Percentiles rank a stretch among this genome's conserved stretches.
Evolutionary conservation across 2,888 invertebrate genomes (phyloP).

Genomic region (Platypus cylindrus): DNA sequence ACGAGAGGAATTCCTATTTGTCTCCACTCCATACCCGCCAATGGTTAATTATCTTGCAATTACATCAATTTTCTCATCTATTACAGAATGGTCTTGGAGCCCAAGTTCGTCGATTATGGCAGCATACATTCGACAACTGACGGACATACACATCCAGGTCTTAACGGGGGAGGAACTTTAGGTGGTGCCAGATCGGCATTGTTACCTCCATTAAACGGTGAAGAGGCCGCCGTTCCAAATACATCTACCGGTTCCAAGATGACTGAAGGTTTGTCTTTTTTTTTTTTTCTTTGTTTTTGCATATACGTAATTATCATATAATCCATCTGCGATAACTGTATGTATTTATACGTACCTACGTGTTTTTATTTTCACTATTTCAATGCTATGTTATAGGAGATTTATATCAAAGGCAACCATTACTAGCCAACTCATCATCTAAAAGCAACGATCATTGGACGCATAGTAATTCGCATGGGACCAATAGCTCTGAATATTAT

Average conservation of each 20-base stretch:
- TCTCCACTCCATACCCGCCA: not conserved
- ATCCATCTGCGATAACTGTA: no score
- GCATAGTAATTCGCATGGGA: constrained; percentile 20
- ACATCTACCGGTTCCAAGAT: constrained; percentile 30
- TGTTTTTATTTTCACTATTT: constrained; percentile 18
- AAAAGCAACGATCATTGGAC: constrained; percentile 41
- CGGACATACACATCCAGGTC: constrained; percentile 23
- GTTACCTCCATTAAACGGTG: constrained; percentile 31
- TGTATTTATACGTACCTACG: no score
- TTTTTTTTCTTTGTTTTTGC: no score
- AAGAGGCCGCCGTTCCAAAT: constrained; percentile 27
- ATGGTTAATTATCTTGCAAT: constrained; percentile 6
- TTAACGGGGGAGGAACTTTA: constrained; percentile 23
- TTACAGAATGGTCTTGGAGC: constrained; percentile 52
- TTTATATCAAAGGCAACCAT: constrained; percentile 47
- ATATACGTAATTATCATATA: no score
- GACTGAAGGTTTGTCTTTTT: constrained; percentile 32
- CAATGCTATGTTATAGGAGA: constrained; percentile 36
- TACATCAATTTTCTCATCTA: constrained; percentile 3
- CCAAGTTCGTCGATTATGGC: constrained; percentile 50
- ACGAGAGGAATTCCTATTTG: no score
- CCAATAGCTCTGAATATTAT: constrained; percentile 31
- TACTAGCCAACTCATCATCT: constrained; percentile 39
- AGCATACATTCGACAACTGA: constrained; percentile 41
- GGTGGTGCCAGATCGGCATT: constrained; percentile 22